Evolutionary conservation across 2,797 vertebrate genomes (phyloP).

Genomic region (Bovichtus variegatus): DNA sequence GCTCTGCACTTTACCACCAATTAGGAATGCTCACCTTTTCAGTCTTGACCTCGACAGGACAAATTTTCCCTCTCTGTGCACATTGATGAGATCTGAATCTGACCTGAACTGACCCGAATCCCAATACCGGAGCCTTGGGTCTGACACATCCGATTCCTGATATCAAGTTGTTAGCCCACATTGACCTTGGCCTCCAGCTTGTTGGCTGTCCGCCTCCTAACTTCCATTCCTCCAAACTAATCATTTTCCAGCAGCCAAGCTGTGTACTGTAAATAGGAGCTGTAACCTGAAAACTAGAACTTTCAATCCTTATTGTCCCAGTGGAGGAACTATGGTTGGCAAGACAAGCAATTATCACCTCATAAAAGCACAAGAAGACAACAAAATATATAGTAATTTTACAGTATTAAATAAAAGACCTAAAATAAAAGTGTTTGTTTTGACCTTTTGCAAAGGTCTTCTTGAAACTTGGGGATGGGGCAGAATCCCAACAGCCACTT

Average conservation of each 20-base stretch:
- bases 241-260: not conserved
- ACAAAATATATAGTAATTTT: not conserved
- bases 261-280: not conserved
- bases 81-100: slow-evolving; percentile 27
- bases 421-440: too few relatives aligned
- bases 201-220: not conserved
- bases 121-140: not conserved
- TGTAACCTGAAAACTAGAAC: not conserved
- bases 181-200: slow-evolving; percentile 27
- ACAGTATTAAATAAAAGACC: too few relatives aligned
- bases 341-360: too few relatives aligned
- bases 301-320: not conserved
- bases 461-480: not conserved
- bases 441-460: too few relatives aligned
- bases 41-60: slow-evolving; percentile 29
- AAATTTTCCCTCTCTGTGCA: slow-evolving; percentile 9
- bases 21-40: slow-evolving; percentile 44
- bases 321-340: not conserved
- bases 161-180: not conserved
- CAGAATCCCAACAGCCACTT: not conserved
- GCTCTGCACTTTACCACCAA: slow-evolving; percentile 44
- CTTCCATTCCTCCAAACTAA: not conserved
- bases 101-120: slow-evolving; percentile 15
- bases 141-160: slow-evolving; percentile 5
- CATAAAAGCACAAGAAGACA: not conserved